These are phyloP conservation scores for Onychomys arenicola DNA, from an alignment of 2,797 vertebrate species.

Conservation along the genomic window DNA sequence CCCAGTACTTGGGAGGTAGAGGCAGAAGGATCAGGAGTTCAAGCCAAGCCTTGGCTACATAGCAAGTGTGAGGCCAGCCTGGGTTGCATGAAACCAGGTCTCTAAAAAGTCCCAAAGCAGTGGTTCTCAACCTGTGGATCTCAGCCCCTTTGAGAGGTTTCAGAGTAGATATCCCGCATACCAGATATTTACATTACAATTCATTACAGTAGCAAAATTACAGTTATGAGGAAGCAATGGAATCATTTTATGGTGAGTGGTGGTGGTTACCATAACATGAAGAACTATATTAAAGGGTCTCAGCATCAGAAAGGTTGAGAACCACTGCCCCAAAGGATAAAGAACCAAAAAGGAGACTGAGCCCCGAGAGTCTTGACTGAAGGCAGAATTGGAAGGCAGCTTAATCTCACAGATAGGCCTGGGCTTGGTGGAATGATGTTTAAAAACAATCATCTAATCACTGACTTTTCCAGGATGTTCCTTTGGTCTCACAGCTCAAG, in stretches of 20 bases:
- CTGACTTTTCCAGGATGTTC: constrained; percentile 53
- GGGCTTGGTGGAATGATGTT: neutral
- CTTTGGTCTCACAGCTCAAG: constrained; percentile 13
- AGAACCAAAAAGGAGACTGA: neutral
- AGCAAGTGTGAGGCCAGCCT: neutral
- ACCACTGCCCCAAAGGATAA: neutral
- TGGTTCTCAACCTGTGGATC: neutral
- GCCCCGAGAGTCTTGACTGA: neutral
- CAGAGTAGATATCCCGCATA: no score
- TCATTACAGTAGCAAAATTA: neutral
- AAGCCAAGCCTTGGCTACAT: neutral
- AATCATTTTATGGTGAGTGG: neutral
- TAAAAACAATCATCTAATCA: constrained; percentile 1
- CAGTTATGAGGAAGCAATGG: neutral
- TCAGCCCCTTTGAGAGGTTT: neutral
- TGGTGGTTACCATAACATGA: neutral
- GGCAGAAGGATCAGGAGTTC: neutral
- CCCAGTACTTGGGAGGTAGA: neutral
- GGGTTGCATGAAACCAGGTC: neutral
- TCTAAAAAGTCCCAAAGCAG: neutral
- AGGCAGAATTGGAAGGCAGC: neutral
- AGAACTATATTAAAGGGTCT: neutral
- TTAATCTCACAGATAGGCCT: neutral
- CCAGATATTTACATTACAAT: neutral
- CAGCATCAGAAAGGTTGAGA: neutral